Evolutionary conservation across 1,140 invertebrate species (phyloP), one percentile per base, ranked within the genome.

Genomic region (Paraescarpia echinospica): DNA sequence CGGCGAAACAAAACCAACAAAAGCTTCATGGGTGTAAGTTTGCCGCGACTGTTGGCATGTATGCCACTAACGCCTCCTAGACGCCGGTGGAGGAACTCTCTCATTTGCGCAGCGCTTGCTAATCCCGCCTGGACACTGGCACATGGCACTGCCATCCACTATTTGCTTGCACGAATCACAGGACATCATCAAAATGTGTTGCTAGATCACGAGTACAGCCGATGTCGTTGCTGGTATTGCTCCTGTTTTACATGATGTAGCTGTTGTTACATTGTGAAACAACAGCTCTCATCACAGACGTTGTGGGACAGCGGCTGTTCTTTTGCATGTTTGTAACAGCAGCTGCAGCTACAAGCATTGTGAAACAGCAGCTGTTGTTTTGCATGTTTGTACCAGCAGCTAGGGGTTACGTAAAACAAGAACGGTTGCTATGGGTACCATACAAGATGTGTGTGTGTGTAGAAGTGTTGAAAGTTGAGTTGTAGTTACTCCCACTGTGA

Each of bases 1-100:
- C 94, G 95, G 94, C 95, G 95, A 95, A 95, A 95, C 94, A 95
- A 95, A 90, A 92, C 33, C 34, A 92, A 92, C 91, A 92, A 92
- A 51, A 92, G 91, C 41, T 92, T 92, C 41, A 92, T 92, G 34
- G 91, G 91, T 48, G 91, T 92, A 92, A 92, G 91, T 92, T 8
- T 90, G 90, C 35, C 14, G 34, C 90, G 90, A 90, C 59, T 77
- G 59, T 77, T 77, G 59, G 59, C 59, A 77, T 77, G 59, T 77
- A 31, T 27, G 59, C 59, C 59, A 77, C 59, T 77, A 77, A 77
- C 59, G 59, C 59, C 59, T 18, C 59, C 59, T 77, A 77, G 59
- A 77, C 8, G 59, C 59, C 59, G 59, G 59, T 77, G 59, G 59
- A 77, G 59, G 34, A 48, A 91, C 18, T 35, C 14, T 48, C 14